A percentile compares a stretch with the other conserved stretches of the same genome.
These are phyloP conservation scores for Pantala flavescens DNA, from an alignment of 1,140 invertebrate genomes.

Conservation along the genomic window DNA sequence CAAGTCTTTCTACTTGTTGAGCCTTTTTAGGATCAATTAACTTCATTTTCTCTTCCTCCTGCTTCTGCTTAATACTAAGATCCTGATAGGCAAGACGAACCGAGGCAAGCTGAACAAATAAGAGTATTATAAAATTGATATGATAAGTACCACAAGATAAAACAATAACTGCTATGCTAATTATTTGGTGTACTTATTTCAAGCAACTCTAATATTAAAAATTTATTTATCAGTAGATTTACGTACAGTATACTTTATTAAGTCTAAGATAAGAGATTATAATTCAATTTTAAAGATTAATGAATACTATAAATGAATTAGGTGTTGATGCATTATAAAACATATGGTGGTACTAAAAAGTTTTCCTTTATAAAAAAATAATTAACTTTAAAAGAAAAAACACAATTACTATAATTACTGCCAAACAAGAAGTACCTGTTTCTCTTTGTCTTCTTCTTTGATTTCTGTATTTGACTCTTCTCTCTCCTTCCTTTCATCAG, in stretches of 20 bases:
- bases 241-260: too few relatives aligned
- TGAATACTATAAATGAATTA: too few relatives aligned
- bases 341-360: too few relatives aligned
- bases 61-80: conserved; percentile 62
- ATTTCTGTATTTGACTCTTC: conserved; percentile 31
- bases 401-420: too few relatives aligned
- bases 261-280: too few relatives aligned
- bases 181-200: background rate
- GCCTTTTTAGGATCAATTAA: conserved; percentile 76
- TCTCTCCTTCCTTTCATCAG: conserved; percentile 60
- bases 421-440: conserved; percentile 31
- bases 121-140: too few relatives aligned
- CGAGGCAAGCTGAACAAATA: conserved; percentile 56
- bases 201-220: conserved; percentile 1
- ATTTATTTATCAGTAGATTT: conserved; percentile 12
- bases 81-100: conserved; percentile 85
- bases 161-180: too few relatives aligned
- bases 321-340: too few relatives aligned
- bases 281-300: too few relatives aligned
- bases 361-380: too few relatives aligned
- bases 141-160: background rate
- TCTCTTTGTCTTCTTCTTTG: conserved; percentile 44
- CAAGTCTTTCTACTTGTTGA: conserved; percentile 80
- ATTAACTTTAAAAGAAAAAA: too few relatives aligned
- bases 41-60: conserved; percentile 66